Conservation (phyloP, 2,797 vertebrate genomes). For the Pseudomugil gertrudae region DNA sequence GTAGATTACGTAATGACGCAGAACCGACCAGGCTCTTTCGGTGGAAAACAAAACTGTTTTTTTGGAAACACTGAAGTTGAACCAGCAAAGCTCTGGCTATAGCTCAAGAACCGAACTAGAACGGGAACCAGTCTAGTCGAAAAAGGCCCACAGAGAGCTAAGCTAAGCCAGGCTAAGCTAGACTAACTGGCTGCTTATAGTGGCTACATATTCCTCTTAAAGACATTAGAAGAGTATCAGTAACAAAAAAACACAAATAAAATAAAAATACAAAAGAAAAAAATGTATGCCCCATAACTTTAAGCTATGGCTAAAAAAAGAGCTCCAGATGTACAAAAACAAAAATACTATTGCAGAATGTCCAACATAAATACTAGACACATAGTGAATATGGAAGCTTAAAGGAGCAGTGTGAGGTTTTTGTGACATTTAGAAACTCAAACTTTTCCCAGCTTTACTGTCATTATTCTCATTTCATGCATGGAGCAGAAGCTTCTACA, state of each 20-base stretch:
- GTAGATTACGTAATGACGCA: no score
- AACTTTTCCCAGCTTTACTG: background rate
- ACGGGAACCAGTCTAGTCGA: no score
- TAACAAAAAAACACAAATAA: background rate
- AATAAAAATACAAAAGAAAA: background rate
- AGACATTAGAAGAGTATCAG: no score
- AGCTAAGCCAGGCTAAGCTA: background rate
- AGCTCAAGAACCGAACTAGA: no score
- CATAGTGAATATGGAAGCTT: background rate
- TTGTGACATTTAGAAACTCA: background rate
- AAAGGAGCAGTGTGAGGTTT: background rate
- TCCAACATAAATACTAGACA: background rate
- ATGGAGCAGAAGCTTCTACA: background rate
- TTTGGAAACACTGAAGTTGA: no score
- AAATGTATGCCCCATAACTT: background rate
- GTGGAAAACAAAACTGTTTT: no score
- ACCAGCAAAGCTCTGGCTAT: no score
- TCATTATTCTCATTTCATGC: background rate
- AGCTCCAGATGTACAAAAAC: background rate
- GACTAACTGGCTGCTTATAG: background rate
- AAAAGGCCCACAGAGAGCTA: no score
- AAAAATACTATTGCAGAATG: background rate
- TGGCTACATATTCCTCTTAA: no score
- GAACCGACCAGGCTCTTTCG: no score
- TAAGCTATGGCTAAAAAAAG: background rate